A percentile compares a stretch with the other conserved stretches of the same genome.
phyloP scores from a whole-genome alignment of 2,888 invertebrate genomes.

The Diachrysia chrysitis region DNA sequence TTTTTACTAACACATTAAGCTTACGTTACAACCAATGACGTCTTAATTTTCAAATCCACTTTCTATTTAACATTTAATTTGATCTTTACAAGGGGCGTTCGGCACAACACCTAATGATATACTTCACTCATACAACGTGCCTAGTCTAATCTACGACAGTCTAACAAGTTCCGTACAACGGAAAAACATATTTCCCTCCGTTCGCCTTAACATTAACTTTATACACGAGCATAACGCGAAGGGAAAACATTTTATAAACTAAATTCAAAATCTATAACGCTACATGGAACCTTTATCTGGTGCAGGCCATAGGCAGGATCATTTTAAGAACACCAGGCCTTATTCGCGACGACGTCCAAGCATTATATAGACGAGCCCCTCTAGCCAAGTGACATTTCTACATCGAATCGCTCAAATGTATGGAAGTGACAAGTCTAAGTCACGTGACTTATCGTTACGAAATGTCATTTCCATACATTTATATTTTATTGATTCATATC shows the following conservation, averaged over 20 bases:
- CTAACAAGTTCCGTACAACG: constrained; percentile 88
- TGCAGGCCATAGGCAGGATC: constrained; percentile 76
- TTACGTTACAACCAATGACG: constrained; percentile 13
- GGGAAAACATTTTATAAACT: constrained; percentile 78
- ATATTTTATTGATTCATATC: too few species aligned
- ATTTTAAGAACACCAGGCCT: constrained; percentile 52
- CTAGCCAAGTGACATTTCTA: too few species aligned
- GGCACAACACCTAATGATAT: constrained; percentile 74
- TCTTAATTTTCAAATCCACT: constrained; percentile 8
- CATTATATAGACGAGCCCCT: too few species aligned
- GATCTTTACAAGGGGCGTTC: constrained; percentile 62
- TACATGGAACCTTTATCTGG: constrained; percentile 83
- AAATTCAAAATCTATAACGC: constrained; percentile 76
- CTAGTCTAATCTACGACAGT: constrained; percentile 87
- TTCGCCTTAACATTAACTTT: constrained; percentile 79
- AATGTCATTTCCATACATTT: too few species aligned
- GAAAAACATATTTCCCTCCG: constrained; percentile 84
- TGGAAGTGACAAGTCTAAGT: too few species aligned
- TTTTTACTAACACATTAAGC: constrained; percentile 28
- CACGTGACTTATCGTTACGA: too few species aligned
- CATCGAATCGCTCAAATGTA: too few species aligned
- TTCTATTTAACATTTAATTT: neutral
- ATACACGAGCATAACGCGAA: constrained; percentile 77
- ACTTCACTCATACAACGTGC: constrained; percentile 81
- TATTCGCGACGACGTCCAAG: constrained; percentile 43